These are phyloP conservation scores for Cochlearius cochlearius DNA, from an alignment of 2,113 vertebrate genomes.

Conservation along the genomic window DNA sequence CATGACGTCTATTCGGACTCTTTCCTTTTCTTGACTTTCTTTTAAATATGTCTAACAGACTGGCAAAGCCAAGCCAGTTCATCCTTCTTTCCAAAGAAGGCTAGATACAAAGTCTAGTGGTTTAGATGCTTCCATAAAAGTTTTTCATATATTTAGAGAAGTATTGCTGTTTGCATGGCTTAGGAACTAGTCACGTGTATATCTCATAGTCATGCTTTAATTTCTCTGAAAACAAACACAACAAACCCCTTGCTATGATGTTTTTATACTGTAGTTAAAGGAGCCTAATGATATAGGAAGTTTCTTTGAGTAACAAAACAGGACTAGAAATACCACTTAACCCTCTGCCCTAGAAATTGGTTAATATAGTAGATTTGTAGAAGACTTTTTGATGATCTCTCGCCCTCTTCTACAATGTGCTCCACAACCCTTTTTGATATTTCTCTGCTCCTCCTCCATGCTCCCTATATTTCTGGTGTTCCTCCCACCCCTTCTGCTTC, in stretches of 20 bases:
- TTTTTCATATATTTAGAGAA: slow-evolving; percentile 18
- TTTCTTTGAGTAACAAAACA: slow-evolving; percentile 29
- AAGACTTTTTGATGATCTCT: slow-evolving; percentile 50
- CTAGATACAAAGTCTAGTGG: slow-evolving; percentile 29
- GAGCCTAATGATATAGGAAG: slow-evolving; percentile 49
- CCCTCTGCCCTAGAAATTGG: slow-evolving; percentile 51
- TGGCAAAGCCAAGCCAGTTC: slow-evolving; percentile 60
- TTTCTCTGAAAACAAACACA: slow-evolving; percentile 17
- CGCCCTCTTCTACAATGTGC: neutral
- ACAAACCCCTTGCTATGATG: neutral
- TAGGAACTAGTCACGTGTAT: neutral
- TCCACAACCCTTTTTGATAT: slow-evolving; percentile 15
- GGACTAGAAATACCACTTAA: slow-evolving; percentile 62
- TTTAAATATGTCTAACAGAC: slow-evolving; percentile 60
- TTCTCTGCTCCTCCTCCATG: slow-evolving; percentile 40
- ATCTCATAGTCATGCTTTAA: neutral
- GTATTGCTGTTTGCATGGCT: neutral
- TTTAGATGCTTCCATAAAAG: slow-evolving; percentile 30
- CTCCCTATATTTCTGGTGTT: slow-evolving; percentile 20
- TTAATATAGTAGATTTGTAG: slow-evolving; percentile 44
- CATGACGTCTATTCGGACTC: slow-evolving; percentile 55
- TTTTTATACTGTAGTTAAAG: slow-evolving; percentile 1
- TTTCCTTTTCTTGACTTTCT: slow-evolving; percentile 70
- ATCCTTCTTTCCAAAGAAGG: slow-evolving; percentile 48
- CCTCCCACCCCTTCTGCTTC: slow-evolving; percentile 43